These are phyloP conservation scores for Mugil cephalus DNA, from an alignment of 2,113 vertebrate species.

Conservation along the genomic window DNA sequence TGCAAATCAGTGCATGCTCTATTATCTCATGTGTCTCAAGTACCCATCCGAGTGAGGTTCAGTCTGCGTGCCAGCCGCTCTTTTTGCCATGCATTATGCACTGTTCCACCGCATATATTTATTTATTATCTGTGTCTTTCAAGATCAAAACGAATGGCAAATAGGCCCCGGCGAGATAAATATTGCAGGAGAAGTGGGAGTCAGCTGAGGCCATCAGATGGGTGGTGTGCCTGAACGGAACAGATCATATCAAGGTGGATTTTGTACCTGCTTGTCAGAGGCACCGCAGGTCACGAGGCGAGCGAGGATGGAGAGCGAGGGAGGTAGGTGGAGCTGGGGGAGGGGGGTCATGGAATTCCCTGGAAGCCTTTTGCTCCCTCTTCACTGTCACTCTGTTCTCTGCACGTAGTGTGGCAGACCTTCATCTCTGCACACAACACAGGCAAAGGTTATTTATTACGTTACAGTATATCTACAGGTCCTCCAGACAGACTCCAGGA, in stretches of 20 bases:
- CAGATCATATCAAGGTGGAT: constrained; percentile 44
- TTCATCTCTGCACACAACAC: no score
- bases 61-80: constrained; percentile 41
- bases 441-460: no score
- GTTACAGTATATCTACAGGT: not conserved
- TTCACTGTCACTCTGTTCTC: not conserved
- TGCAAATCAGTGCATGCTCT: constrained; percentile 35
- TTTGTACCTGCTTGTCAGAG: constrained; percentile 43
- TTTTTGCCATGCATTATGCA: constrained; percentile 72
- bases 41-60: constrained; percentile 46
- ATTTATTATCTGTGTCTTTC: constrained; percentile 74
- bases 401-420: not conserved
- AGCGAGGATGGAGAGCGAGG: not conserved
- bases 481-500: constrained; percentile 7
- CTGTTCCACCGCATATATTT: constrained; percentile 65
- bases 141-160: constrained; percentile 76
- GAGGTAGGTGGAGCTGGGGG: not conserved
- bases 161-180: constrained; percentile 54
- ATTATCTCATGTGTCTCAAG: constrained; percentile 61
- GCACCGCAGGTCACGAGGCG: constrained; percentile 26
- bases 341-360: constrained; percentile 5
- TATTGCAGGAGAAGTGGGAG: constrained; percentile 54
- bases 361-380: constrained; percentile 1
- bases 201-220: constrained; percentile 24
- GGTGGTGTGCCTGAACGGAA: constrained; percentile 39